Base-by-base conservation (phyloP, 2,797 vertebrate species). In the Pipistrellus kuhlii region DNA sequence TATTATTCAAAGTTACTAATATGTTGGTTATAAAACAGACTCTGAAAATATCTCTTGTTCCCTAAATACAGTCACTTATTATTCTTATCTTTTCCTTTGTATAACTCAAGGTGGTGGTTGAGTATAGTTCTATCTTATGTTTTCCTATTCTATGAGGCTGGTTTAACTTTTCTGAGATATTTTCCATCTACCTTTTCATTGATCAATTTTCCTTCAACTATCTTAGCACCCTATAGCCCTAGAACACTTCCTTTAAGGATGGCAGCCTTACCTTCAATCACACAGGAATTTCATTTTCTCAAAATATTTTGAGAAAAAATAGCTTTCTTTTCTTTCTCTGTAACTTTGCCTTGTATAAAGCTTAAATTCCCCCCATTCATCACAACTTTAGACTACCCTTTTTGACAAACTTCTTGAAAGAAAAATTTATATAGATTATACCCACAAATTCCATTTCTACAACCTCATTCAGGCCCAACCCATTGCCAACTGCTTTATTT, bases 31-130 rank as follows among this genome's bases (percentile, higher is more conserved):
- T n/a, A 71, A 95, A 91, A 71, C 46, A 72, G 25, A 84, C 10
- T 62, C 18, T 59, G 32, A 88, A 95, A 92, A 66, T 57, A 78
- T 6, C 59, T 88, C 75, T 92, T 88, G n/a, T 87, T 91, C 35
- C 68, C 41, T 85, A 75, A 90, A 82, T 46, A 48, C 1, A 66
- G 20, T 13, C 46, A 83, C 80, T 89, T 9, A 30, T 85, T 89
- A 78, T 69, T 85, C 18, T 77, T 64, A 51, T 25, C 25, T 80
- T 71, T 83, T 51, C 17, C 23, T 86, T 90, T 62, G 25, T 30
- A 72, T 71, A 94, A 94, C 62, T 95, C 35, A 62, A 93, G 75
- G 32, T 44, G 14, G 27, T 38, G 3, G 35, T 73, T 85, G 30
- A 46, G 46, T 71, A 57, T 18, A 73, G 46, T 62, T 15, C 41